Evolutionary conservation across 2,113 vertebrate genomes (phyloP), one percentile per base, ranked within the genome.

Genomic region (Brachyhypopomus gauderio): DNA sequence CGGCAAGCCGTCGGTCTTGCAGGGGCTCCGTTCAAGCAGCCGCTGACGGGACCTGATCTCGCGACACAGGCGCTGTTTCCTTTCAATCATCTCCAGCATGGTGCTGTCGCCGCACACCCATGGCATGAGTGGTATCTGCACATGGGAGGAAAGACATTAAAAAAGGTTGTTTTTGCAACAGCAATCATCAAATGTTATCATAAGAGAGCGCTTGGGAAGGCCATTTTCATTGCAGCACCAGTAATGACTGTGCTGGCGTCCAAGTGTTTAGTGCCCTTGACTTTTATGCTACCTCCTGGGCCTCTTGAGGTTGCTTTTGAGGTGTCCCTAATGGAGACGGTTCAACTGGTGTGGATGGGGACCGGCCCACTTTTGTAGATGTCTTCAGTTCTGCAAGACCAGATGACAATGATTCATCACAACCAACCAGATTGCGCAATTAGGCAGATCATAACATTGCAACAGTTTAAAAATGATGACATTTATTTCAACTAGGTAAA

Each of bases 41-140:
- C 96, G 96, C 89, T 97, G 96, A 56, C 96, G 94, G 84, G 96
- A 95, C 89, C 97, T 95, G 91, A 98, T 99, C 91, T 99, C 96
- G 83, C 92, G 94, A 91, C 98, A 99, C 83, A 99, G 94, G 87
- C 94, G 96, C 79, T 97, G 97, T 78, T 99, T 99, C 88, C 96
- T 96, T 92, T 98, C 96, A 80, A 99, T 99, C 93, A 97, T 97
- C 84, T 98, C 97, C 85, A 98, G 92, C 97, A 99, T 98, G 3
- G 96, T 99, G 87, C 94, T 96, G 93, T 99, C 98, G 80, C 96
- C 97, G 86, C 96, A 96, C 89, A 97, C 91, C 98, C 98, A 98
- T 76, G 96, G 97, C 95, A 98, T 96, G 88, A 95, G 96, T 1
- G 95, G 93, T 92, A 98, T 95, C 96, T 98, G 77, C 85, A 69